Conservation (phyloP, 2,888 invertebrate species). For the Crioceris asparagi region DNA sequence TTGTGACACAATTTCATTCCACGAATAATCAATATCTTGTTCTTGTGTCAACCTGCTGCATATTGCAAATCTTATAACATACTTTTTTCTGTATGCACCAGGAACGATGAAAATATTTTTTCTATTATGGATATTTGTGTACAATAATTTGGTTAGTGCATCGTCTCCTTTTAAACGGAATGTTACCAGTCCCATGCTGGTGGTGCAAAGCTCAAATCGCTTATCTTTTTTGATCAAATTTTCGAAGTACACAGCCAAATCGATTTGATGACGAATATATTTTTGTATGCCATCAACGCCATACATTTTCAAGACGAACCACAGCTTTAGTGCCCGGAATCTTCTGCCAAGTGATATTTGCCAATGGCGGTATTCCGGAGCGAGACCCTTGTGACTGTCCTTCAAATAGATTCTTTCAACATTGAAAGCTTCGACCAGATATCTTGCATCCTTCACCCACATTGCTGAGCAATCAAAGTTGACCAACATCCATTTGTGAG, state of each 20-base stretch:
- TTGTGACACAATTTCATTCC: constrained; percentile 35
- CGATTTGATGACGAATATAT: constrained; percentile 75
- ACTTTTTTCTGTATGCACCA: constrained; percentile 54
- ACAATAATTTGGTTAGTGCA: constrained; percentile 53
- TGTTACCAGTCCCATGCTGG: constrained; percentile 61
- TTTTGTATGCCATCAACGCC: constrained; percentile 82
- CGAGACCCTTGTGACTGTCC: constrained; percentile 82
- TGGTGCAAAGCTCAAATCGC: constrained; percentile 56
- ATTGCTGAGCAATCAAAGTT: constrained; percentile 98
- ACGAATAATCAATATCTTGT: constrained; percentile 65
- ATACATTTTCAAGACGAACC: constrained; percentile 88
- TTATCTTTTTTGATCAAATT: constrained; percentile 61
- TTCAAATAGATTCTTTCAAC: constrained; percentile 95
- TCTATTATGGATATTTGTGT: constrained; percentile 61
- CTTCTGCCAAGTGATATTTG: constrained; percentile 90
- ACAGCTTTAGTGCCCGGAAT: constrained; percentile 85
- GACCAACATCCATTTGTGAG: constrained; percentile 98
- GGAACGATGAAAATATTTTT: constrained; percentile 77
- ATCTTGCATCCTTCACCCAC: constrained; percentile 87
- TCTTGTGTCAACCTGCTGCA: constrained; percentile 62
- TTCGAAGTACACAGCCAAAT: constrained; percentile 81
- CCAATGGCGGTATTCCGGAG: constrained; percentile 95
- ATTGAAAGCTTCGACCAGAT: constrained; percentile 90
- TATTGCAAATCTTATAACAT: constrained; percentile 71
- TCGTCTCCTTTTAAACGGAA: constrained; percentile 75